These are phyloP conservation scores for Unio pictorum DNA, from an alignment of 2,888 invertebrate species.

Conservation along the genomic window DNA sequence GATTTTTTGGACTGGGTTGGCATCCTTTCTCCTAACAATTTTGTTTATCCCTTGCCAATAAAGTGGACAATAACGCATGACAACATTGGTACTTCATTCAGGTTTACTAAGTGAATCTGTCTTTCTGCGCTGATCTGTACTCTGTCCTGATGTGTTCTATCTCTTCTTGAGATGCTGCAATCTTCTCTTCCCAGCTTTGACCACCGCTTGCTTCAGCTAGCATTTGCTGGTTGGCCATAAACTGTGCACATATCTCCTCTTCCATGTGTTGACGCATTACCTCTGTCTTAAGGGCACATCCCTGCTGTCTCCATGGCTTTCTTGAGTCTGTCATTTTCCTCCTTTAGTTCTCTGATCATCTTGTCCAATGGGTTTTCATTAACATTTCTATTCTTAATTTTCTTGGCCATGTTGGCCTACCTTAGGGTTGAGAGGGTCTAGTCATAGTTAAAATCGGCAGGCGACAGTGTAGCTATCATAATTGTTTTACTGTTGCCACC, in stretches of 20 bases:
- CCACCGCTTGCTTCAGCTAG: constrained; percentile 54
- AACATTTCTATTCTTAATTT: constrained; percentile 72
- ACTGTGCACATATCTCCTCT: constrained; percentile 69
- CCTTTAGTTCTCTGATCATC: constrained; percentile 70
- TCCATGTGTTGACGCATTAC: constrained; percentile 67
- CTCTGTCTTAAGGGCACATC: constrained; percentile 58
- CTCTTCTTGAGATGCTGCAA: constrained; percentile 59
- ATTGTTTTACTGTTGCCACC: constrained; percentile 73
- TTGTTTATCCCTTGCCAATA: constrained; percentile 54
- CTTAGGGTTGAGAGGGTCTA: constrained; percentile 70
- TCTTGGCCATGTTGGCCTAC: constrained; percentile 72
- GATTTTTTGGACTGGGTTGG: constrained; percentile 59
- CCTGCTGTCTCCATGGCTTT: constrained; percentile 60
- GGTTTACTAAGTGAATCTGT: constrained; percentile 67
- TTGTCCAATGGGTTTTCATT: constrained; percentile 72
- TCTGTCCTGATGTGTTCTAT: constrained; percentile 39
- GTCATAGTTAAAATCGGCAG: constrained; percentile 72
- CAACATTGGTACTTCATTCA: constrained; percentile 72
- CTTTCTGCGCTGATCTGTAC: constrained; percentile 41
- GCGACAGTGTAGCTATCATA: constrained; percentile 72
- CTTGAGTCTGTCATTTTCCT: constrained; percentile 69
- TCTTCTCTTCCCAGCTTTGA: constrained; percentile 68
- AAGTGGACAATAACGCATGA: constrained; percentile 70
- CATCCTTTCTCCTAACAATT: constrained; percentile 68
- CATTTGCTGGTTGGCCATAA: constrained; percentile 68